These are phyloP conservation scores for Cantharis flavilabris DNA, from an alignment of 2,888 invertebrate genomes.

Conservation along the genomic window DNA sequence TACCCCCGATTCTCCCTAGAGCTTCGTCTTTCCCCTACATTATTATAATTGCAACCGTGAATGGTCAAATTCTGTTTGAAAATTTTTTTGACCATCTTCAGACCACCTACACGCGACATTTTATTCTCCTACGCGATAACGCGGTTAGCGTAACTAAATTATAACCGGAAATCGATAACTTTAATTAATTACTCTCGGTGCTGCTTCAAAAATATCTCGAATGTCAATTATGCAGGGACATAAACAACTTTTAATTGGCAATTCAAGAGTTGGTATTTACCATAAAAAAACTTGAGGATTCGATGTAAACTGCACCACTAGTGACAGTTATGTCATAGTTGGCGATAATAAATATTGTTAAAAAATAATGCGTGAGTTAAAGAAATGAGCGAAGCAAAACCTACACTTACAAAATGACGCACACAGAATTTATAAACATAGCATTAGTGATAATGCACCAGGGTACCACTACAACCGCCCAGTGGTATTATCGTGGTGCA, in stretches of 20 bases:
- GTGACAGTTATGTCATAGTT: background rate
- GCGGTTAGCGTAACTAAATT: background rate
- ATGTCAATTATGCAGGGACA: background rate
- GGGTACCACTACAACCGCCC: constrained; percentile 28
- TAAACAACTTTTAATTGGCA: background rate
- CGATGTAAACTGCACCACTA: background rate
- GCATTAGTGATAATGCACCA: constrained; percentile 32
- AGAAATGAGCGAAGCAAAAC: constrained; percentile 14
- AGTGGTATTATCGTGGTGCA: background rate
- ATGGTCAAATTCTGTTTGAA: background rate
- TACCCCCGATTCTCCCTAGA: background rate
- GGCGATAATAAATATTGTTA: background rate
- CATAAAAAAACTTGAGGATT: background rate
- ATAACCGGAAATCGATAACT: background rate
- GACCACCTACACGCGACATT: background rate
- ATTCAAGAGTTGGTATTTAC: background rate
- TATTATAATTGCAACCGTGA: background rate
- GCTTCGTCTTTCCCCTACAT: background rate
- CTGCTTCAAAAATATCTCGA: background rate
- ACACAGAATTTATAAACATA: constrained; percentile 34
- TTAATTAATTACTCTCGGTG: background rate
- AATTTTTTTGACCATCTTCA: background rate
- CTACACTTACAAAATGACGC: constrained; percentile 34
- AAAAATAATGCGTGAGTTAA: constrained; percentile 6
- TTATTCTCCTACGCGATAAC: background rate